Percentiles rank a stretch among this genome's conserved stretches.
Conservation (phyloP, 2,888 invertebrate genomes). For the Rhodophaea formosa region DNA sequence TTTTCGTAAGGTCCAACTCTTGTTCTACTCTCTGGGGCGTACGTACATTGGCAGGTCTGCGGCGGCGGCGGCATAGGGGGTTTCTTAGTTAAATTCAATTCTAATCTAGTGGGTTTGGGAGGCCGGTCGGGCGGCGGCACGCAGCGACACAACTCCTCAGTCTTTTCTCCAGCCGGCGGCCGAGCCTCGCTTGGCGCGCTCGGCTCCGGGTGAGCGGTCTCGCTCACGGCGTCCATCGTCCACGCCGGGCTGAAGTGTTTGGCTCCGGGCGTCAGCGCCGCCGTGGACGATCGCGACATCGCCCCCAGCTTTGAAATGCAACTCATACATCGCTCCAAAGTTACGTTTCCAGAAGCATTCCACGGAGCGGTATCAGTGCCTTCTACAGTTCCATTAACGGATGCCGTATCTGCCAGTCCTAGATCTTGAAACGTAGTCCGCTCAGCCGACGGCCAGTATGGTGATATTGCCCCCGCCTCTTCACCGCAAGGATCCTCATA, state of each 20-base stretch:
- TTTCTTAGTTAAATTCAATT: slow-evolving; percentile 55
- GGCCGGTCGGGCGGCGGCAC: slow-evolving; percentile 81
- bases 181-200: neutral
- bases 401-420: slow-evolving; percentile 62
- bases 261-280: slow-evolving; percentile 74
- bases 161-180: slow-evolving; percentile 31
- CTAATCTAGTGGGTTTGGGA: slow-evolving; percentile 73
- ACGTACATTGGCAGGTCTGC: slow-evolving; percentile 45
- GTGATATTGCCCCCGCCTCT: slow-evolving; percentile 79
- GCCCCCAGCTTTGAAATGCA: slow-evolving; percentile 90
- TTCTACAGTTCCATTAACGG: slow-evolving; percentile 50
- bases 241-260: slow-evolving; percentile 79
- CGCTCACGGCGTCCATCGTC: slow-evolving; percentile 74
- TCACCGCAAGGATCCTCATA: slow-evolving; percentile 56
- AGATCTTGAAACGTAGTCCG: slow-evolving; percentile 73
- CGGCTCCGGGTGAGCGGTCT: slow-evolving; percentile 35
- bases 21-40: slow-evolving; percentile 38
- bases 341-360: slow-evolving; percentile 64
- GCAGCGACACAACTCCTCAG: slow-evolving; percentile 50
- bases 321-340: slow-evolving; percentile 85
- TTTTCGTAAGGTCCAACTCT: slow-evolving; percentile 85
- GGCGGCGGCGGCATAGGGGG: slow-evolving; percentile 47
- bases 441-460: slow-evolving; percentile 83
- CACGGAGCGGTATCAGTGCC: slow-evolving; percentile 49
- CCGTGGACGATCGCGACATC: slow-evolving; percentile 84